Conservation (phyloP, 2,888 invertebrate species). For the Creontiades dilutus region DNA sequence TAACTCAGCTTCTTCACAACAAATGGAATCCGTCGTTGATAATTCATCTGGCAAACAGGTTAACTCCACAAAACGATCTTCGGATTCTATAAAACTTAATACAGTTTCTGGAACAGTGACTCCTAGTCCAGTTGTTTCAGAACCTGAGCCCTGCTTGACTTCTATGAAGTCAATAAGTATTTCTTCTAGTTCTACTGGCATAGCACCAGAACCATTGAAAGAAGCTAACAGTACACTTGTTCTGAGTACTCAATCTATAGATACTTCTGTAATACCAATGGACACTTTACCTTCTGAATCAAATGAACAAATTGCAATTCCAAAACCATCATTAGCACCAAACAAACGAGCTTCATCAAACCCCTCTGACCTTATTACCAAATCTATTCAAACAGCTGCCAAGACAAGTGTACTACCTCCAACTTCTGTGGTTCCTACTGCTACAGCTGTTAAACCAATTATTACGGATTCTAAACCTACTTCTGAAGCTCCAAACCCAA, state of each 20-base stretch:
- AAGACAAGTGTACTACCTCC: too few species aligned
- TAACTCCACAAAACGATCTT: background rate
- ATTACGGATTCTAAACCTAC: background rate
- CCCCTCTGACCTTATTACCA: background rate
- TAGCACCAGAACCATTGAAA: background rate
- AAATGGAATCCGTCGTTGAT: background rate
- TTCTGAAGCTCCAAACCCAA: background rate
- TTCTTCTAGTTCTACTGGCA: background rate
- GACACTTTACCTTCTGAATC: background rate
- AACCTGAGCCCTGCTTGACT: background rate
- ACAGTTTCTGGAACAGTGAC: background rate
- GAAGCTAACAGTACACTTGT: background rate
- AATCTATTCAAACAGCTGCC: too few species aligned
- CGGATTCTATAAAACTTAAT: background rate
- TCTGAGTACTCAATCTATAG: background rate
- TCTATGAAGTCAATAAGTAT: background rate
- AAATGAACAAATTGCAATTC: background rate
- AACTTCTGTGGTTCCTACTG: background rate
- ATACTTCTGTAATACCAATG: background rate
- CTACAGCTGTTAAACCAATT: background rate
- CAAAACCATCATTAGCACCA: background rate
- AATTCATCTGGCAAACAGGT: background rate
- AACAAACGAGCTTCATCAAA: background rate
- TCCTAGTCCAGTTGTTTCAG: background rate
- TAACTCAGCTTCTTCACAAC: background rate